Base-by-base conservation (phyloP, 2,888 invertebrate genomes). In the Didymodactylos carnosus region DNA sequence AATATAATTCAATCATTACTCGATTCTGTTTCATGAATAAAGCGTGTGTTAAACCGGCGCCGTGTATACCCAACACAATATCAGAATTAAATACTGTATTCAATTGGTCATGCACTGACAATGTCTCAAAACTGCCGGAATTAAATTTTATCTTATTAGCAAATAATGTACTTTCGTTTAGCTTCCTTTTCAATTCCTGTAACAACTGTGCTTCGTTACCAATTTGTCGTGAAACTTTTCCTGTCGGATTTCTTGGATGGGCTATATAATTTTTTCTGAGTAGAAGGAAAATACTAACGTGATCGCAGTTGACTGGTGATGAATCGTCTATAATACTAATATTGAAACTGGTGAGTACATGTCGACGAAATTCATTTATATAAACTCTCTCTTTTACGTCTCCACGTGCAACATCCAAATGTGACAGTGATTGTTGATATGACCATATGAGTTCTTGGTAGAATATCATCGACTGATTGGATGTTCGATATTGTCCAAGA, bases 1-100 rank as follows among this genome's bases (percentile, higher is more conserved):
- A 81, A 69, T 78, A 79, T 13, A 82, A 73, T 75, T 83, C 83
- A 13, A 83, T 77, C 0, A 83, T 77, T 0, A 78, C 78, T 62
- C 79, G 78, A n/a, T 77, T 75, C 0, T 81, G 80, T 35, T 35
- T 62, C n/a, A 83, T 76, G 75, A 82, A 82, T 14, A 82, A 73
- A 3, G 81, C 78, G 70, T 81, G 80, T 5, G 81, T 79, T 27
- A 83, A 76, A 4, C 81, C 82, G 4, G 82, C 83, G 8, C 83
- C 83, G 51, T 82, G 83, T 81, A 83, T 82, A 3, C 82, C 82
- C 2, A 82, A 78, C 19, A 82, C 76, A 70, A 83, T 78, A 77
- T 82, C 82, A 2, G 82, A 80, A 14, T 77, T 75, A 3, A 78
- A 46, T 11, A 82, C 78, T 3, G 77, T 29, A 51, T 78, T 43